Percentiles rank a stretch among this genome's conserved stretches.
phyloP scores from a whole-genome alignment of 2,888 invertebrate genomes.

The Rhodophaea formosa region DNA sequence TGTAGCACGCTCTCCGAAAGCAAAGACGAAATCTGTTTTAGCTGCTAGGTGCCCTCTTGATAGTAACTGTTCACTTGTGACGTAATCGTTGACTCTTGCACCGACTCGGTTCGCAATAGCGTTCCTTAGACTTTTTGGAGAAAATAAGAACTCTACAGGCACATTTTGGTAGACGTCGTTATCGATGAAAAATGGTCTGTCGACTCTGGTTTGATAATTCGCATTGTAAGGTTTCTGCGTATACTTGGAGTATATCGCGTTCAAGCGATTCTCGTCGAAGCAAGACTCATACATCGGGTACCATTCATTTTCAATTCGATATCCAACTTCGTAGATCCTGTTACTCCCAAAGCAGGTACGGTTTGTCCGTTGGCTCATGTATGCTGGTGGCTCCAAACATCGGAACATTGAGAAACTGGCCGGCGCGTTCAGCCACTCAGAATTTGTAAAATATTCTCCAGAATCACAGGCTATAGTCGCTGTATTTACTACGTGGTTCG shows the following conservation, averaged over 20 bases:
- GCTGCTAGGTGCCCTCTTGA: slow-evolving; percentile 84
- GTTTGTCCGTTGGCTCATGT: slow-evolving; percentile 50
- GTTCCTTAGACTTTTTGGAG: slow-evolving; percentile 50
- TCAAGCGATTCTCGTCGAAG: slow-evolving; percentile 51
- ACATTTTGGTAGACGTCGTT: slow-evolving; percentile 45
- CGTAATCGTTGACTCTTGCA: slow-evolving; percentile 51
- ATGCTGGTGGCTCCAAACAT: slow-evolving; percentile 49
- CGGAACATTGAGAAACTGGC: slow-evolving; percentile 49
- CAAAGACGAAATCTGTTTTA: slow-evolving; percentile 83
- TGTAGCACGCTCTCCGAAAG: slow-evolving; percentile 81
- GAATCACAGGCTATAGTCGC: slow-evolving; percentile 53
- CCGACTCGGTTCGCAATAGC: slow-evolving; percentile 59
- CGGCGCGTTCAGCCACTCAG: slow-evolving; percentile 53
- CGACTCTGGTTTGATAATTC: slow-evolving; percentile 60
- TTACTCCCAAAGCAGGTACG: slow-evolving; percentile 55
- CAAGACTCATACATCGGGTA: slow-evolving; percentile 66
- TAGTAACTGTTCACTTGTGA: slow-evolving; percentile 51
- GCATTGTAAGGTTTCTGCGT: slow-evolving; percentile 68
- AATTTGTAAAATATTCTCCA: slow-evolving; percentile 55
- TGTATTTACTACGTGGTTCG: slow-evolving; percentile 33
- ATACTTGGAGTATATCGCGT: slow-evolving; percentile 61
- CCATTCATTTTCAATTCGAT: slow-evolving; percentile 47
- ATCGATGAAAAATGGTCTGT: slow-evolving; percentile 60
- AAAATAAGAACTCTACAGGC: slow-evolving; percentile 55
- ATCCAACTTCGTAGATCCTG: slow-evolving; percentile 63